Conservation (phyloP, 2,797 vertebrate genomes). For the Gorsachius magnificus region DNA sequence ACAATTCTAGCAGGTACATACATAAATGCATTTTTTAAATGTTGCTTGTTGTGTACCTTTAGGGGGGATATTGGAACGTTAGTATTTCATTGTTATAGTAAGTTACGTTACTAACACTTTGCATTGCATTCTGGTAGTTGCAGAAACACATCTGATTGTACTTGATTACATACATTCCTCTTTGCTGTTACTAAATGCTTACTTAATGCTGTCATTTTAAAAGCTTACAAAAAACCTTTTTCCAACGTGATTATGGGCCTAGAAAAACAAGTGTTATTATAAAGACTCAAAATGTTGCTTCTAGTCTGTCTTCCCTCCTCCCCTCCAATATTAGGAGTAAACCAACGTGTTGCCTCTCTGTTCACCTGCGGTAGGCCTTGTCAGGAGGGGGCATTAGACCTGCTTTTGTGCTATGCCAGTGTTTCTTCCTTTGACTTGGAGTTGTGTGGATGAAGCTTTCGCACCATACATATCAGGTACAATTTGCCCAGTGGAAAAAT, state of each 20-base stretch:
- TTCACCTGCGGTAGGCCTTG: not conserved
- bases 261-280: not conserved
- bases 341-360: not conserved
- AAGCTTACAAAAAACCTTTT: not conserved
- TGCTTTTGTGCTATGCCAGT: not conserved
- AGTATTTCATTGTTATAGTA: not conserved
- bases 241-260: not conserved
- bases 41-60: not conserved
- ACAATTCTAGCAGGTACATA: not conserved
- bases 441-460: not conserved
- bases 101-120: not conserved
- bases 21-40: not conserved
- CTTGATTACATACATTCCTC: not conserved
- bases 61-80: not conserved
- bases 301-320: not conserved
- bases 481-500: not conserved
- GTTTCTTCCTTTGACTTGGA: not conserved
- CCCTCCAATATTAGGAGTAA: not conserved
- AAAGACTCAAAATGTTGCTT: not conserved
- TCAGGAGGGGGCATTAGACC: not conserved
- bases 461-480: not conserved
- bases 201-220: not conserved
- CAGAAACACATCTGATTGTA: not conserved
- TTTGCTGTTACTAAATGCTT: not conserved
- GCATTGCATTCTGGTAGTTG: not conserved